Evolutionary conservation across 2,888 invertebrate species (phyloP), one percentile per base, ranked within the genome.

Genomic region (Ectemnius continuus): DNA sequence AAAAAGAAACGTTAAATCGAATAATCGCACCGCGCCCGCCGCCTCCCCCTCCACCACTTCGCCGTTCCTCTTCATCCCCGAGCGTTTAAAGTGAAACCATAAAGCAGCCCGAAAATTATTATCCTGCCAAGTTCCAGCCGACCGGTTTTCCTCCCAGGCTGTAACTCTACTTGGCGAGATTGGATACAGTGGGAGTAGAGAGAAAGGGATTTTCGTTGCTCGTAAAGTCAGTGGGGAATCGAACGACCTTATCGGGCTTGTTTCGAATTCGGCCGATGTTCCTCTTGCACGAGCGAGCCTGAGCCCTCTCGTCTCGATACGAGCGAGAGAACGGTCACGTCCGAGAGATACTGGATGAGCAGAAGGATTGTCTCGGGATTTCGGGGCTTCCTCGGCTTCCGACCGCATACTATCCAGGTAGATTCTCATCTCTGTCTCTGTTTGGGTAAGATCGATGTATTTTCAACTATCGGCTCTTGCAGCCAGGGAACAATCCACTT

Each of bases 301-400:
- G 16, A 45, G 62, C 16, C 61, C 61, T 23, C 57, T 73, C 20
- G 56, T 62, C 57, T 45, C 66, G 52, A 58, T 58, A 28, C 28
- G 18, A 6, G 36, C 23, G 16, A 52, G 57, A 61, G 59, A 64
- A 59, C 52, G 70, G 70, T 80, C 80, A 70, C 75, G 78, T 67
- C 61, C 66, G 71, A 6, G 36, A 59, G 64, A 73, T 52, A 14
- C 66, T 67, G 58, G 74, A 79, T 67, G 61, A 67, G 67, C 57
- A 66, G 72, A 76, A 68, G 81, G 81, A 81, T 79, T 76, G 75
- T 67, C 68, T 65, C 48, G 65, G 73, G 67, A 73, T 75, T 70
- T 63, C 66, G 18, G 14, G 36, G 8, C 36, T 36, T 36, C 36
- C 36, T 36, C 36, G 1, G 36, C 36, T 36, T 36, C 58, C 59